Conservation (phyloP, 2,888 invertebrate species). For the Dysmachus trigonus region DNA sequence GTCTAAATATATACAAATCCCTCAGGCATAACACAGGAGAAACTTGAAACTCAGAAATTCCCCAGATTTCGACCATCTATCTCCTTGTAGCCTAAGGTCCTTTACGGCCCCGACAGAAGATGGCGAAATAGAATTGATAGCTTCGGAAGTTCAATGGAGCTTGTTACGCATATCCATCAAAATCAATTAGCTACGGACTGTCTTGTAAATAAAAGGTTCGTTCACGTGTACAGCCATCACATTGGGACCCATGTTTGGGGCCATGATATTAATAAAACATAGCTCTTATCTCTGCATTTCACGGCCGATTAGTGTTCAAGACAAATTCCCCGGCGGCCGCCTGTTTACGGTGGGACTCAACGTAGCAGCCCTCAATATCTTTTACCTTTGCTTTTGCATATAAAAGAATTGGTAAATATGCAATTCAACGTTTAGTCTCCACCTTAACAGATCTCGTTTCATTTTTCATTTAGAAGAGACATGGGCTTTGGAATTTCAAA, state of each 20-base stretch:
- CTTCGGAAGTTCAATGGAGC: slow-evolving; percentile 1
- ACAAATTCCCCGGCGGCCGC: background rate
- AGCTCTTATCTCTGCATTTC: slow-evolving; percentile 23
- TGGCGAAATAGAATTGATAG: background rate
- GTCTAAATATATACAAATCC: background rate
- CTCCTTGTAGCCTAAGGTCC: background rate
- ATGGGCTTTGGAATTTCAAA: background rate
- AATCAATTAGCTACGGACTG: slow-evolving; percentile 11
- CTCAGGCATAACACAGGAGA: background rate
- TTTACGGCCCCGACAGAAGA: background rate
- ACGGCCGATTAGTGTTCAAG: slow-evolving; percentile 1
- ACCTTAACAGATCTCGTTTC: background rate
- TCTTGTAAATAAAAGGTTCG: slow-evolving; percentile 16
- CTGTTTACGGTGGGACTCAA: background rate
- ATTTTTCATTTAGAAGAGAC: background rate
- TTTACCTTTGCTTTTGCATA: background rate
- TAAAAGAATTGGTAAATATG: background rate
- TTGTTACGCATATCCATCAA: slow-evolving; percentile 15
- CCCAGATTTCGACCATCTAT: background rate
- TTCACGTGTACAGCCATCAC: background rate
- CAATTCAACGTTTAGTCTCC: background rate
- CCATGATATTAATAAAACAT: slow-evolving; percentile 25
- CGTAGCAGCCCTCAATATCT: background rate
- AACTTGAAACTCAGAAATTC: background rate
- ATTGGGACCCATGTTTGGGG: background rate